Evolutionary conservation across 2,888 invertebrate genomes (phyloP).

Genomic region (Drosophila dives): DNA sequence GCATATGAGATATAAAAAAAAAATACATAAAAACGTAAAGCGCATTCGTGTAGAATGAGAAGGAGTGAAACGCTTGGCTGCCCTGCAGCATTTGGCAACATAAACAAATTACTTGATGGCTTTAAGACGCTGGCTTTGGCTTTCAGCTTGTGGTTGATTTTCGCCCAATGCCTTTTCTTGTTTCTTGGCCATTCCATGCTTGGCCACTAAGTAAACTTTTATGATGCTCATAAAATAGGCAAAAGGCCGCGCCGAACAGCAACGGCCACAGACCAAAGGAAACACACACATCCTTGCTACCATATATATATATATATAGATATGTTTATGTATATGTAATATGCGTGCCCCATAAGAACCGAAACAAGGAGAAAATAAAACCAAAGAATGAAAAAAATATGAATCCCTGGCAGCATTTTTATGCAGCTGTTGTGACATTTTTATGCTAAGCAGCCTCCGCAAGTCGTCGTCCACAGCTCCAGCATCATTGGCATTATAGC

Average conservation of each 20-base stretch:
- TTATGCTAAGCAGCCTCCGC: conserved; percentile 72
- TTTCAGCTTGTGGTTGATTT: conserved; percentile 33
- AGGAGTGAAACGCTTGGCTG: conserved; percentile 9
- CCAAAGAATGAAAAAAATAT: conserved; percentile 19
- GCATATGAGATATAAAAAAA: conserved; percentile 1
- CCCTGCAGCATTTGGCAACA: conserved; percentile 61
- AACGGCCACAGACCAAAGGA: conserved; percentile 9
- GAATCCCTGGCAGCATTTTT: conserved; percentile 66
- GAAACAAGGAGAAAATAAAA: conserved; percentile 33
- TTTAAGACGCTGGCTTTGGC: conserved; percentile 44
- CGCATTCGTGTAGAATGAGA: neutral
- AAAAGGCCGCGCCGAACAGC: conserved; percentile 60
- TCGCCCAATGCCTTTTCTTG: conserved; percentile 24
- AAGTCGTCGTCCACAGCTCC: conserved; percentile 5
- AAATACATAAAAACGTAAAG: neutral
- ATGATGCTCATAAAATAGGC: conserved; percentile 76
- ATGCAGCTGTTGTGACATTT: conserved; percentile 78
- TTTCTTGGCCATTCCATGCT: conserved; percentile 52
- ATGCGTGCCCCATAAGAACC: conserved; percentile 67
- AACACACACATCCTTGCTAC: neutral
- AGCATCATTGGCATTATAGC: conserved; percentile 18
- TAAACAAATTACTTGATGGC: conserved; percentile 79
- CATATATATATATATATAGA: conserved; percentile 1
- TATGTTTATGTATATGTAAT: conserved; percentile 52
- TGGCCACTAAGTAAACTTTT: conserved; percentile 78